Percentiles rank a stretch among this genome's conserved stretches.
These are phyloP conservation scores for Eurois occulta DNA, from an alignment of 2,888 invertebrate species.

Conservation along the genomic window DNA sequence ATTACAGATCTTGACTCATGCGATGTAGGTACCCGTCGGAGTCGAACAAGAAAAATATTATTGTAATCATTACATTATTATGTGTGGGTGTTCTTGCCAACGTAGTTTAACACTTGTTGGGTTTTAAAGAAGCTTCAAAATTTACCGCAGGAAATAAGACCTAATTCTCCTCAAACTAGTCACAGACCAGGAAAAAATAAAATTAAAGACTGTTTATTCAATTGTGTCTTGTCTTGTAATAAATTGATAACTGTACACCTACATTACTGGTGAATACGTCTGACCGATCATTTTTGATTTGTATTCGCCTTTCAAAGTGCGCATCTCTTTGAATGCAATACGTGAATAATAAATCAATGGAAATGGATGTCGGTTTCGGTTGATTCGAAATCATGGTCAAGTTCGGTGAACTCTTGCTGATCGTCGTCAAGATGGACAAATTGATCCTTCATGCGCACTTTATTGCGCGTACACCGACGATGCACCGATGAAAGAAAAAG, in stretches of 20 bases:
- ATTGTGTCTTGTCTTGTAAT: constrained; percentile 62
- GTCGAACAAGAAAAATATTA: constrained; percentile 55
- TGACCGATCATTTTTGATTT: constrained; percentile 67
- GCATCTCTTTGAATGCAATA: constrained; percentile 75
- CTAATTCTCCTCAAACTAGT: constrained; percentile 27
- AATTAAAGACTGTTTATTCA: constrained; percentile 41
- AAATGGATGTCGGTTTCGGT: constrained; percentile 75
- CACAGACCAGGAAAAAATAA: constrained; percentile 42
- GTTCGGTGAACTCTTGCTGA: constrained; percentile 79
- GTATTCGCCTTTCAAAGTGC: constrained; percentile 71
- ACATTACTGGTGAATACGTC: constrained; percentile 56
- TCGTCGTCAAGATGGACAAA: constrained; percentile 76
- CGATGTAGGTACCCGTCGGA: constrained; percentile 50
- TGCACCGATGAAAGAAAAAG: constrained; percentile 35
- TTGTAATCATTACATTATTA: constrained; percentile 46
- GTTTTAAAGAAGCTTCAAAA: constrained; percentile 9
- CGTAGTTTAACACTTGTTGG: constrained; percentile 7
- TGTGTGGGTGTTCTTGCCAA: constrained; percentile 23
- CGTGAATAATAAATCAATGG: constrained; percentile 84
- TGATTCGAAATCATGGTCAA: constrained; percentile 78
- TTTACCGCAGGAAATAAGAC: constrained; percentile 43
- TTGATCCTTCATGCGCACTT: constrained; percentile 68
- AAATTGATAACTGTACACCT: constrained; percentile 61
- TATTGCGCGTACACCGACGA: constrained; percentile 10
- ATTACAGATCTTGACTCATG: constrained; percentile 70